Evolutionary conservation across 2,888 invertebrate genomes (phyloP), one percentile per base, ranked within the genome.

Genomic region (Morpho helenor): DNA sequence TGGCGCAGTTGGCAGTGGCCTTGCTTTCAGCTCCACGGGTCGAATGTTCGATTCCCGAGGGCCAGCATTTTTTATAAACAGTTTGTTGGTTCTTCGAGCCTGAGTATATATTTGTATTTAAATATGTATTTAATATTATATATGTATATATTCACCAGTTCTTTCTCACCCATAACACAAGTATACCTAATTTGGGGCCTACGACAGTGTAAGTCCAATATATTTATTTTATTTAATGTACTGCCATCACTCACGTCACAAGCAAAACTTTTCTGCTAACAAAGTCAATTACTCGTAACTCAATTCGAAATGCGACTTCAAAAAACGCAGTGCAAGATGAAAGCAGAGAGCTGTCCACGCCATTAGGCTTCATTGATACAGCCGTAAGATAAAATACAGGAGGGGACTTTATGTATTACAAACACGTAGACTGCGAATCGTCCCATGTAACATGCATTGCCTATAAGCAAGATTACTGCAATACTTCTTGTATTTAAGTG

Each of bases 321-420:
- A 72, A 69, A 70, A 69, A 69, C 62, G 69, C 64, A 65, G 58
- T 68, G 58, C 68, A 67, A 71, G 74, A 49, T 41, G 49, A 53
- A 56, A 48, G 68, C 68, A 75, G 76, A 74, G 67, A 54, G 69
- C 68, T 74, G 79, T 80, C 79, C 79, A 71, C 76, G 73, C 80
- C 79, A 86, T 85, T 85, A 84, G 72, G 70, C 67, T 67, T 83
- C 76, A 86, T 85, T 85, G 81, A 86, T 82, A 80, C 74, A 71
- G 67, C 74, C 74, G 68, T 67, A 75, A 74, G 77, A 80, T 77
- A 74, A 74, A 75, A 79, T 75, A 76, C 75, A 49, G 49, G 71
- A 73, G 72, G 71, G 73, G 76, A 47, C 48, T 48, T 54, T 54
- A 41, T 48, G 48, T 54, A 54, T 40, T 48, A 42, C 23, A 42